Evolutionary conservation across 1,140 invertebrate species (phyloP).

Genomic region (fruit fly (Drosophila melanogaster)): DNA sequence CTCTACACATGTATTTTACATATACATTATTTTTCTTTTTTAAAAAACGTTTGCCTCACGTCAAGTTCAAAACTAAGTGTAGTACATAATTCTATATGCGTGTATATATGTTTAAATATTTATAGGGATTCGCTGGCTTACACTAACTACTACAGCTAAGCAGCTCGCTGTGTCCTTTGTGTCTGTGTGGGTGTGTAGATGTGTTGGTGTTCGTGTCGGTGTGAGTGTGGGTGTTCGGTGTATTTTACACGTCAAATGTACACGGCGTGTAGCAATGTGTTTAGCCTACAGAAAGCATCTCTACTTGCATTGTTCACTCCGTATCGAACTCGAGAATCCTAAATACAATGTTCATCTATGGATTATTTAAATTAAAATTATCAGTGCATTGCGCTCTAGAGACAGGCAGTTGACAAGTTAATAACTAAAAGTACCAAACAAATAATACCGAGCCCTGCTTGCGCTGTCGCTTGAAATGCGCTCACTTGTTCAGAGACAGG

Average conservation of each 20-base stretch:
- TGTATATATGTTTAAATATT: conserved; percentile 44
- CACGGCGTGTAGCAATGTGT: conserved; percentile 35
- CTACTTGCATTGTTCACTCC: conserved; percentile 54
- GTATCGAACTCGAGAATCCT: conserved; percentile 57
- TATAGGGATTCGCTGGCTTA: conserved; percentile 45
- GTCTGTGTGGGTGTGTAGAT: conserved; percentile 11
- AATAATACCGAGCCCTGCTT: conserved; percentile 54
- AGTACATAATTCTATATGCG: conserved; percentile 43
- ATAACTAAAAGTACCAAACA: conserved; percentile 60
- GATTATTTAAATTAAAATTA: conserved; percentile 76
- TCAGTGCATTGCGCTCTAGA: conserved; percentile 80
- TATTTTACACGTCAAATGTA: conserved; percentile 38
- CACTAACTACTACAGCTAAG: conserved; percentile 52
- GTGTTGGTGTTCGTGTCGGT: conserved; percentile 13
- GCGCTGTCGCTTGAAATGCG: conserved; percentile 64
- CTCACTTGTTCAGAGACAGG: conserved; percentile 36
- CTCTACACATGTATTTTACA: conserved; percentile 54
- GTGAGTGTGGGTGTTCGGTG: conserved; percentile 28
- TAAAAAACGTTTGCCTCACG: conserved; percentile 61
- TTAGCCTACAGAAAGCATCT: conserved; percentile 60
- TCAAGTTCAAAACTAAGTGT: conserved; percentile 61
- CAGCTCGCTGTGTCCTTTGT: conserved; percentile 37
- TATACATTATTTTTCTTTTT: conserved; percentile 41
- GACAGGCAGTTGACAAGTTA: conserved; percentile 75
- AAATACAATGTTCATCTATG: conserved; percentile 60